Conservation (phyloP, 2,888 invertebrate species). For the Opisthograptis luteolata region DNA sequence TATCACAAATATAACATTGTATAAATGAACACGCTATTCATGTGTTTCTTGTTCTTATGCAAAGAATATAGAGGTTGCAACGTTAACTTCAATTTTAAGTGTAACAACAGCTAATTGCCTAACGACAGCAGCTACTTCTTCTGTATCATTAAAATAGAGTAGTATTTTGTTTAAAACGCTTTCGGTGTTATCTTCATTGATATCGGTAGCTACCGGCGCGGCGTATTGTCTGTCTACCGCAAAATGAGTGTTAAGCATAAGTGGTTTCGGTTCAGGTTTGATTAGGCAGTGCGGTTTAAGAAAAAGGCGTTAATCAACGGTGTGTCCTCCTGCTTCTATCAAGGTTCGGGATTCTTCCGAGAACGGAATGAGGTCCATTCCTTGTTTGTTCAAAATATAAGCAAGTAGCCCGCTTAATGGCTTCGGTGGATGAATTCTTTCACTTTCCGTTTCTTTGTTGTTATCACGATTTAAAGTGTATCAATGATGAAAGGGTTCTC, state of each 20-base stretch:
- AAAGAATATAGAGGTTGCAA: conserved; percentile 6
- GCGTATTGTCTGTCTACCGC: conserved; percentile 16
- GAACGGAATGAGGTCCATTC: conserved; percentile 59
- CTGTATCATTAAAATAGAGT: conserved; percentile 50
- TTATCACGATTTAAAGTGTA: conserved; percentile 55
- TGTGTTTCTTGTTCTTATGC: conserved; percentile 32
- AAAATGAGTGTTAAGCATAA: conserved; percentile 43
- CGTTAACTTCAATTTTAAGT: conserved; percentile 46
- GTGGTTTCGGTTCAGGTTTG: conserved; percentile 47
- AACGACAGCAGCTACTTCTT: conserved; percentile 43
- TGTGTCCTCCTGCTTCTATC: conserved; percentile 66
- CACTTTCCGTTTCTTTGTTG: conserved; percentile 73
- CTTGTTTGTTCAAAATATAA: conserved; percentile 72
- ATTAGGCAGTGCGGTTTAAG: conserved; percentile 28
- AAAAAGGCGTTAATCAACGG: conserved; percentile 73
- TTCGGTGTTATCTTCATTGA: conserved; percentile 58
- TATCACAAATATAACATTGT: conserved; percentile 79
- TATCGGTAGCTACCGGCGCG: conserved; percentile 43
- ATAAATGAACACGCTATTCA: conserved; percentile 43
- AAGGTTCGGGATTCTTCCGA: conserved; percentile 68
- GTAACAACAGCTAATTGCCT: conserved; percentile 38
- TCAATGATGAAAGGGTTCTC: conserved; percentile 32
- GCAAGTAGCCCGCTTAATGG: conserved; percentile 65
- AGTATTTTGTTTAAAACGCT: conserved; percentile 50
- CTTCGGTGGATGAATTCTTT: conserved; percentile 61